phyloP scores from a whole-genome alignment of 2,888 invertebrate species.

The Heliconius cydno region DNA sequence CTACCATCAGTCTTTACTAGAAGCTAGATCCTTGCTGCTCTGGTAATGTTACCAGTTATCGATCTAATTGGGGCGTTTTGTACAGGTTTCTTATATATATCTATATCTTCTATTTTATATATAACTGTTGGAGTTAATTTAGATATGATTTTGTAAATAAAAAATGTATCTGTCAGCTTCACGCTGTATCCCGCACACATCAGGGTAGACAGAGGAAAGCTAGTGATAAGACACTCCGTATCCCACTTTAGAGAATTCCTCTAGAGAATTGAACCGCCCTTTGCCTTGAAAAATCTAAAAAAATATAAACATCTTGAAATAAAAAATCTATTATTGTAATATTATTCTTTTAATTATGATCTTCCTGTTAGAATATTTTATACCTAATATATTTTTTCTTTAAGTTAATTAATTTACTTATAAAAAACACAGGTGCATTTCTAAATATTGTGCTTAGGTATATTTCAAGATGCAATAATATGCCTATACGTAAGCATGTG shows the following conservation, averaged over 20 bases:
- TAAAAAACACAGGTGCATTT: conserved; percentile 39
- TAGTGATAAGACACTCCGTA: too few species aligned
- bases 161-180: too few species aligned
- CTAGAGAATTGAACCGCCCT: too few species aligned
- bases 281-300: too few species aligned
- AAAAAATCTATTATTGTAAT: not conserved
- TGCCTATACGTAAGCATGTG: conserved; percentile 16
- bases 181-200: too few species aligned
- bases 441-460: not conserved
- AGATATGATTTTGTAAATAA: too few species aligned
- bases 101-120: conserved; percentile 21
- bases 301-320: too few species aligned
- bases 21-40: conserved; percentile 67
- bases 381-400: not conserved
- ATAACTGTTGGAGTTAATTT: too few species aligned
- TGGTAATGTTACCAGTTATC: conserved; percentile 68
- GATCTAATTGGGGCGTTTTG: conserved; percentile 78
- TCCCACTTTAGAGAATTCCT: too few species aligned
- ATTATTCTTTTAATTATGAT: not conserved
- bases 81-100: conserved; percentile 53
- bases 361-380: not conserved
- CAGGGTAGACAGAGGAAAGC: too few species aligned
- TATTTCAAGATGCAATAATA: not conserved
- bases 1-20: conserved; percentile 79
- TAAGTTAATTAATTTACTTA: not conserved